phyloP scores from a whole-genome alignment of 2,113 vertebrate genomes.

The Lycocorax pyrrhopterus region DNA sequence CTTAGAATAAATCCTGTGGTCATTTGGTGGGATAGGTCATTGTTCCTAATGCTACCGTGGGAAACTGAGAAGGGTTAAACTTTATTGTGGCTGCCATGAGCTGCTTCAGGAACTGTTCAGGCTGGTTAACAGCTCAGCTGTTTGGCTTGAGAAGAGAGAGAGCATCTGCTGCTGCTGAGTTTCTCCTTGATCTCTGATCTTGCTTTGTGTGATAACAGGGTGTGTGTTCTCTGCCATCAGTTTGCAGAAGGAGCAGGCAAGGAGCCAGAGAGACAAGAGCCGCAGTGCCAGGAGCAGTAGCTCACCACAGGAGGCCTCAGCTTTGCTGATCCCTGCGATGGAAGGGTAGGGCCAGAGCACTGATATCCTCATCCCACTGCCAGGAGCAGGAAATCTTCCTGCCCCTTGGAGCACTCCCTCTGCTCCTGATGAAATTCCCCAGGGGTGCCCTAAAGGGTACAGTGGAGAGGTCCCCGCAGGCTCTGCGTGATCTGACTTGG shows the following conservation, averaged over 20 bases:
- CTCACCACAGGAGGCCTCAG: background rate
- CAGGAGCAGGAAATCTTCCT: background rate
- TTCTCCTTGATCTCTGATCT: slow-evolving; percentile 38
- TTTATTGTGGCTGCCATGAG: slow-evolving; percentile 7
- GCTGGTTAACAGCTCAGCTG: slow-evolving; percentile 33
- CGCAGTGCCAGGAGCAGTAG: background rate
- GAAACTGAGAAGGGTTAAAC: slow-evolving; percentile 60
- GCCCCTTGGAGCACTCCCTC: background rate
- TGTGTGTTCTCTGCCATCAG: background rate
- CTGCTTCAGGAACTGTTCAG: background rate
- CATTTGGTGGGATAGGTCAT: background rate
- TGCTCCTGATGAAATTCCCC: background rate
- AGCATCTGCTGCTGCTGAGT: background rate
- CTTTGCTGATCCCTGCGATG: background rate
- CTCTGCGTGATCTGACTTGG: accelerated
- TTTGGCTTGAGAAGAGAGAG: slow-evolving; percentile 48
- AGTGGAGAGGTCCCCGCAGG: background rate
- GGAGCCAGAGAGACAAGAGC: background rate
- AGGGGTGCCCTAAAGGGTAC: background rate
- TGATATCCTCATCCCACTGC: background rate
- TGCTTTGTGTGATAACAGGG: background rate
- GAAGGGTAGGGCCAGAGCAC: background rate
- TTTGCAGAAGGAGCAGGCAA: background rate
- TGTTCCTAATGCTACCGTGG: slow-evolving; percentile 3
- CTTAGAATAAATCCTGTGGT: slow-evolving; percentile 50